A percentile compares a stretch with the other conserved stretches of the same genome.
Conservation (phyloP, 2,888 invertebrate species). For the Tortrix viridana region DNA sequence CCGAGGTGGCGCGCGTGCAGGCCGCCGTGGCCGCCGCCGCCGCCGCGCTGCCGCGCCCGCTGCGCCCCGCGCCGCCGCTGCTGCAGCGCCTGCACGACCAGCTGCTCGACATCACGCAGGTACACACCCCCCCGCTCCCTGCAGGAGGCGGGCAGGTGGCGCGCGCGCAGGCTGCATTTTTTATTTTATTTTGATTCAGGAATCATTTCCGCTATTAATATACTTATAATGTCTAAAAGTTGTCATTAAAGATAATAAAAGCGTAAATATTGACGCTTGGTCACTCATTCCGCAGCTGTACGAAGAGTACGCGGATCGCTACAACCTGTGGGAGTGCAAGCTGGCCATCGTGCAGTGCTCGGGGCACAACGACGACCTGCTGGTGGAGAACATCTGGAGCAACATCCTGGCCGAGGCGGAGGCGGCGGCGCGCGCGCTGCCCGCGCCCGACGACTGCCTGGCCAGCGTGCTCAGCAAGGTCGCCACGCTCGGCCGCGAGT, state of each 20-base stretch:
- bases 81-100: conserved; percentile 90
- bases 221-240: no score
- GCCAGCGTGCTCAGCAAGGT: conserved; percentile 90
- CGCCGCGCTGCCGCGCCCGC: conserved; percentile 72
- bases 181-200: no score
- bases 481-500: conserved; percentile 89
- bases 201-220: no score
- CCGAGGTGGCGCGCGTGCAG: conserved; percentile 95
- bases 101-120: conserved; percentile 94
- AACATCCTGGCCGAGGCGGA: conserved; percentile 89
- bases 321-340: conserved; percentile 96
- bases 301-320: conserved; percentile 95
- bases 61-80: conserved; percentile 86
- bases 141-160: not conserved
- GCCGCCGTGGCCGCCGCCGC: conserved; percentile 85
- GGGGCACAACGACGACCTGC: conserved; percentile 93
- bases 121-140: conserved; percentile 51
- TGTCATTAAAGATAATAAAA: not conserved
- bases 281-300: conserved; percentile 85
- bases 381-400: conserved; percentile 96
- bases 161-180: not conserved
- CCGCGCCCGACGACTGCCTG: conserved; percentile 84
- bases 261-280: no score
- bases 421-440: conserved; percentile 70
- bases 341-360: conserved; percentile 97